Evolutionary conservation across 2,113 vertebrate genomes (phyloP), one percentile per base, ranked within the genome.

Genomic region (Xiphophorus hellerii): DNA sequence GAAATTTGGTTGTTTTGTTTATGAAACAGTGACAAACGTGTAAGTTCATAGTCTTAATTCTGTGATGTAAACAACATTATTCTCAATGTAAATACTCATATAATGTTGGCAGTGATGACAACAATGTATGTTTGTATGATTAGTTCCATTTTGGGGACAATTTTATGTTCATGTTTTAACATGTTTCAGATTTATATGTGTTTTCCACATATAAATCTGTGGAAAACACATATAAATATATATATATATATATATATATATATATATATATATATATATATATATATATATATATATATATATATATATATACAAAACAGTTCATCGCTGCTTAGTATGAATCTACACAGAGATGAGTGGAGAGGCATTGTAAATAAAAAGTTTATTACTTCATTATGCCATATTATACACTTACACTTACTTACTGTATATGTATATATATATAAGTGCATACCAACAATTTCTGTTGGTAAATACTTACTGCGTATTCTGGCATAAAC

Each of bases 161-260:
- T 28, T 7, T 3, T 5, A 35, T 33, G 48, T 71, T 80, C 80
- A 89, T 87, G 76, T 78, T 79, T 30, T 82, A 66, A 77, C 76
- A 87, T 89, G 72, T 85, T 25, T 73, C 20, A 28, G 27, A 70
- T 58, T 66, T 31, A 6, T 28, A 25, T 87, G 84, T 84, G 87
- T 81, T 65, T 54, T 81, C 80, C 33, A 81, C 66, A 70, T 72
- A n/a, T n/a, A n/a, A n/a, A n/a, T n/a, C n/a, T n/a, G n/a, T n/a
- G n/a, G n/a, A n/a, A n/a, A n/a, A n/a, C n/a, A n/a, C n/a, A 30
- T 3, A 30, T 3, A 20, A 0, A 48, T 5, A 20, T 7, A 35
- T 4, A 48, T n/a, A n/a, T 54, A 30, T 30, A 3, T 30, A 30
- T 30, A 30, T 30, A 30, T 30, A 30, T 30, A 30, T 30, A 30